Evolutionary conservation across 2,797 vertebrate genomes (phyloP).

Genomic region (Threskiornis aethiopicus): DNA sequence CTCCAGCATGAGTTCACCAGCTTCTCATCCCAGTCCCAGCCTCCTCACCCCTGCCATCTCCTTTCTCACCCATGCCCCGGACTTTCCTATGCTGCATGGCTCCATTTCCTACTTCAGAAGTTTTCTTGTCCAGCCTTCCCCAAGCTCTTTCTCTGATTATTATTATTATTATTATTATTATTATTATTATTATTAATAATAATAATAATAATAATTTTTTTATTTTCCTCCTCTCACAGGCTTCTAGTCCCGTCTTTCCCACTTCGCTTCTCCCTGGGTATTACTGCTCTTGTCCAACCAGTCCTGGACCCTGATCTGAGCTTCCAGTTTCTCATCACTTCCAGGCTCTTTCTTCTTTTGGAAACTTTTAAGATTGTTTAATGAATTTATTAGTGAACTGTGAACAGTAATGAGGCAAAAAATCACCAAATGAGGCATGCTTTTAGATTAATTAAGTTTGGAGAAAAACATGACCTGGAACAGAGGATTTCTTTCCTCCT

Average conservation of each 20-base stretch:
- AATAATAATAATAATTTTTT: too few relatives aligned
- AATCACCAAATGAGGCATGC: background rate
- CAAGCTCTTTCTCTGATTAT: background rate
- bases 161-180: too few relatives aligned
- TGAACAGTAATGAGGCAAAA: background rate
- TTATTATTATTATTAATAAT: too few relatives aligned
- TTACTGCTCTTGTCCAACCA: background rate
- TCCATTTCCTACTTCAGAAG: background rate
- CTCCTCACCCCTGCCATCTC: background rate
- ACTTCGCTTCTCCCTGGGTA: background rate
- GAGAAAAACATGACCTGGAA: background rate
- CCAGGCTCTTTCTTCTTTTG: background rate
- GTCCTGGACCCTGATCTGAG: fast-evolving
- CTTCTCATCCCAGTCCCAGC: background rate
- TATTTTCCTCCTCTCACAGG: background rate
- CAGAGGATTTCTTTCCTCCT: background rate
- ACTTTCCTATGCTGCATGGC: background rate
- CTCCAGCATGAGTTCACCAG: background rate
- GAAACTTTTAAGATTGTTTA: background rate
- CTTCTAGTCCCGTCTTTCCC: background rate
- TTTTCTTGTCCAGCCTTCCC: background rate
- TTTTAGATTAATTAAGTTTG: background rate
- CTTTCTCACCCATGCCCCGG: fast-evolving
- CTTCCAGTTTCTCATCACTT: background rate
- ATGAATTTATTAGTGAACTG: background rate